Evolutionary conservation across 2,888 invertebrate species (phyloP).

Genomic region (Agriotes lineatus): DNA sequence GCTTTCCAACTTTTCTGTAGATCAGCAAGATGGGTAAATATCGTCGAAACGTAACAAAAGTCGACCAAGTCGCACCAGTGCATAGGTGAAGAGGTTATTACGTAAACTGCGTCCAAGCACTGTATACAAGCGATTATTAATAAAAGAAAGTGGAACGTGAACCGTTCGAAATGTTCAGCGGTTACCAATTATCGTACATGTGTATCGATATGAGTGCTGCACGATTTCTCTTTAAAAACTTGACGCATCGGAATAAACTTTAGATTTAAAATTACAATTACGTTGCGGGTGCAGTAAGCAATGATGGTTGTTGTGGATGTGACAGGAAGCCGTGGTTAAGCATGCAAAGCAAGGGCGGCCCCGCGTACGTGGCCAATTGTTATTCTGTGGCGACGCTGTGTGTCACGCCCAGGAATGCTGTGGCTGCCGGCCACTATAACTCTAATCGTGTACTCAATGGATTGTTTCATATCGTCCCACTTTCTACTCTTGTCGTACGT

Average conservation of each 20-base stretch:
- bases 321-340: constrained; percentile 64
- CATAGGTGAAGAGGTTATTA: too few relatives aligned
- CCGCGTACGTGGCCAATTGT: constrained; percentile 64
- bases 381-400: constrained; percentile 60
- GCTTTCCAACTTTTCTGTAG: too few relatives aligned
- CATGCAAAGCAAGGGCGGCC: constrained; percentile 59
- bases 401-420: constrained; percentile 65
- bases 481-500: constrained; percentile 37
- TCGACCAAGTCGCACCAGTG: too few relatives aligned
- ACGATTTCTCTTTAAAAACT: constrained; percentile 37
- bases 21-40: too few relatives aligned
- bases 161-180: constrained; percentile 30
- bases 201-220: constrained; percentile 10
- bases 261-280: constrained; percentile 42
- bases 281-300: constrained; percentile 46
- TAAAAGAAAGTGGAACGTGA: constrained; percentile 38
- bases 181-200: constrained; percentile 31
- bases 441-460: constrained; percentile 52
- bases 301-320: constrained; percentile 53
- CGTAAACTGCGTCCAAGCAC: neutral
- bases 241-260: constrained; percentile 39
- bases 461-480: constrained; percentile 44
- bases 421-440: constrained; percentile 52
- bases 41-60: too few relatives aligned
- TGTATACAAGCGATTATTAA: constrained; percentile 11